phyloP scores from a whole-genome alignment of 1,140 invertebrate genomes.

The Procambarus clarkii region DNA sequence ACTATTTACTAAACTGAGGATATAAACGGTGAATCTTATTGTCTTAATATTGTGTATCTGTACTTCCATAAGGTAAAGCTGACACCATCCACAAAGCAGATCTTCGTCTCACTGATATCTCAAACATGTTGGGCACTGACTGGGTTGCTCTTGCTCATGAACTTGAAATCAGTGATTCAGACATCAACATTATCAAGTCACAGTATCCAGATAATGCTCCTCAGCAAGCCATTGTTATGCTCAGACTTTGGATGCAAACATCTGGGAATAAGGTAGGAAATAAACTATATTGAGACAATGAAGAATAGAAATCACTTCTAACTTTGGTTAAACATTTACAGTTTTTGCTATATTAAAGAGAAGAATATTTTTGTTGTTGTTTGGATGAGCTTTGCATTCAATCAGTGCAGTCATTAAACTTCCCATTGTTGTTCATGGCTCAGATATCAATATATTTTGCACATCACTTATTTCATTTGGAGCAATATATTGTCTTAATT shows the following conservation, averaged over 20 bases:
- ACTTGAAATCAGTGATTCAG: conserved; percentile 86
- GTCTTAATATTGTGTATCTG: background rate
- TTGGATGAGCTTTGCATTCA: no score
- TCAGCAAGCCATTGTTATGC: conserved; percentile 94
- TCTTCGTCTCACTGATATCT: conserved; percentile 92
- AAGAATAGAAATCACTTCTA: no score
- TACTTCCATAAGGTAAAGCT: conserved; percentile 76
- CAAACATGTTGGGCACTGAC: conserved; percentile 92
- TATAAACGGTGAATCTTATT: no score
- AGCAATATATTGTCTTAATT: no score
- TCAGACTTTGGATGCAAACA: conserved; percentile 88
- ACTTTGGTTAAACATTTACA: no score
- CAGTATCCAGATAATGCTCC: conserved; percentile 89
- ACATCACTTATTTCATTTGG: no score
- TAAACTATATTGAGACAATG: background rate
- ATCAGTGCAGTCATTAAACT: no score
- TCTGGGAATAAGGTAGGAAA: conserved; percentile 84
- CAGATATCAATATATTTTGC: no score
- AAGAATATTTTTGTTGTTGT: no score
- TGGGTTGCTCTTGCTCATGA: conserved; percentile 92
- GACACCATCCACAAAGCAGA: conserved; percentile 86
- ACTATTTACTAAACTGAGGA: no score
- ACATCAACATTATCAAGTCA: conserved; percentile 90
- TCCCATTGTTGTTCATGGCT: no score
- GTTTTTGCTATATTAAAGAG: no score